phyloP scores from a whole-genome alignment of 2,797 vertebrate species.

The Nannoperca australis region DNA sequence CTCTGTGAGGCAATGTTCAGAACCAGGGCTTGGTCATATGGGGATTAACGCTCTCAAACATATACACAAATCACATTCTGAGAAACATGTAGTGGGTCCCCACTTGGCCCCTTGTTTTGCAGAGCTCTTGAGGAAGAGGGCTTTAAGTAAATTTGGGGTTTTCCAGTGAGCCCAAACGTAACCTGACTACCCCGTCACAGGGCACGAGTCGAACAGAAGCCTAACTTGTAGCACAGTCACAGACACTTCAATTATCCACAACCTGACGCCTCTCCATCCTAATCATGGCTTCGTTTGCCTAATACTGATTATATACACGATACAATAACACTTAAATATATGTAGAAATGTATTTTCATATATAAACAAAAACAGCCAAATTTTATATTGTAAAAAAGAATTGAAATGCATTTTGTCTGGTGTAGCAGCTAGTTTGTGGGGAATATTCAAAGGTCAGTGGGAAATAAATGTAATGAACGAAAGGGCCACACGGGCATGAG shows the following conservation, averaged over 20 bases:
- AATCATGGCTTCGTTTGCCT: slow-evolving; percentile 79
- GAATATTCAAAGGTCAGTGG: slow-evolving; percentile 22
- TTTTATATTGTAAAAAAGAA: slow-evolving; percentile 70
- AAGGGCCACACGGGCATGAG: slow-evolving; percentile 7
- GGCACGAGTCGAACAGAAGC: slow-evolving; percentile 50
- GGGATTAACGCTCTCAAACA: slow-evolving; percentile 25
- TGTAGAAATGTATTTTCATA: slow-evolving; percentile 83
- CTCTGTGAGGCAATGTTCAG: slow-evolving; percentile 33
- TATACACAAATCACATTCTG: neutral
- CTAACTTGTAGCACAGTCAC: slow-evolving; percentile 54
- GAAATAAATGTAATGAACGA: slow-evolving; percentile 18
- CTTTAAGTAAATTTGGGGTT: slow-evolving; percentile 13
- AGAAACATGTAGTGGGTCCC: slow-evolving; percentile 27
- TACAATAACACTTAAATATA: slow-evolving; percentile 87
- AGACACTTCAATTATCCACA: slow-evolving; percentile 61
- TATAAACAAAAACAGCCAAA: slow-evolving; percentile 71
- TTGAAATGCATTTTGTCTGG: slow-evolving; percentile 72
- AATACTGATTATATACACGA: slow-evolving; percentile 91
- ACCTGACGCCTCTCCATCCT: slow-evolving; percentile 48
- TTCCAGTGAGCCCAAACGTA: slow-evolving; percentile 37
- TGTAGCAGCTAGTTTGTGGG: slow-evolving; percentile 66
- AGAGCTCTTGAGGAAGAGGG: slow-evolving; percentile 29
- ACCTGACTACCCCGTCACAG: slow-evolving; percentile 38
- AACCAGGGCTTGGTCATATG: neutral
- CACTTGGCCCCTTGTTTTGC: slow-evolving; percentile 28